Conservation (phyloP, 2,113 vertebrate species). For the Falco punctatus region DNA sequence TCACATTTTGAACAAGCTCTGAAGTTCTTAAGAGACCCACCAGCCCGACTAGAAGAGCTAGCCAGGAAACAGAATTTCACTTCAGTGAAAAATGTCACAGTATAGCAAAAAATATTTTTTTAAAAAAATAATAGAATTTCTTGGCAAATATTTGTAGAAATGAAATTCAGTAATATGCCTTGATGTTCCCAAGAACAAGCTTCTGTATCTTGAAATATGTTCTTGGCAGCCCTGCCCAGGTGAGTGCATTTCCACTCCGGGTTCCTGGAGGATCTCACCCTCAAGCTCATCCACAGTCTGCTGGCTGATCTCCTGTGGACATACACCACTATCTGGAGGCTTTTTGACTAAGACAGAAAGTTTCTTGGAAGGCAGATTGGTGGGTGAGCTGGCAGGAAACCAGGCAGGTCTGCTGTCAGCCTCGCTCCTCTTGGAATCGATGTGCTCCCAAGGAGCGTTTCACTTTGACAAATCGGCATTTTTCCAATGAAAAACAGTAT, state of each 20-base stretch:
- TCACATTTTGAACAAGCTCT: neutral
- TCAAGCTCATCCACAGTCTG: neutral
- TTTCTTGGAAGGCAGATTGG: neutral
- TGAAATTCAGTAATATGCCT: neutral
- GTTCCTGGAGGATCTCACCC: neutral
- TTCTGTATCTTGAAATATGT: neutral
- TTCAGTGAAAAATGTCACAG: neutral
- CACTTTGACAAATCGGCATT: neutral
- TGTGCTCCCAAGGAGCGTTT: accelerated
- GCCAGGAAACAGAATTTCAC: neutral
- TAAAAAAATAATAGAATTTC: neutral
- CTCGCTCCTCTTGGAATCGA: neutral
- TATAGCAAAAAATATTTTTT: neutral
- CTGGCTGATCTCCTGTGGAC: neutral
- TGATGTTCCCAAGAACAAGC: neutral
- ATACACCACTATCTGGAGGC: neutral
- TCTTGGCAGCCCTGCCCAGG: neutral
- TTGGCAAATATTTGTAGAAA: neutral
- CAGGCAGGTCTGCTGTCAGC: neutral
- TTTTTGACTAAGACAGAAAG: neutral
- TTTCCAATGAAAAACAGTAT: slow-evolving; percentile 21
- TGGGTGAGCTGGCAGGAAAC: neutral
- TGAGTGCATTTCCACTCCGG: neutral
- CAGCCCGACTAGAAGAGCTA: neutral
- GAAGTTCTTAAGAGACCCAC: neutral